These are phyloP conservation scores for Polydrusus pterygomalis DNA, from an alignment of 2,888 invertebrate species.

Conservation along the genomic window DNA sequence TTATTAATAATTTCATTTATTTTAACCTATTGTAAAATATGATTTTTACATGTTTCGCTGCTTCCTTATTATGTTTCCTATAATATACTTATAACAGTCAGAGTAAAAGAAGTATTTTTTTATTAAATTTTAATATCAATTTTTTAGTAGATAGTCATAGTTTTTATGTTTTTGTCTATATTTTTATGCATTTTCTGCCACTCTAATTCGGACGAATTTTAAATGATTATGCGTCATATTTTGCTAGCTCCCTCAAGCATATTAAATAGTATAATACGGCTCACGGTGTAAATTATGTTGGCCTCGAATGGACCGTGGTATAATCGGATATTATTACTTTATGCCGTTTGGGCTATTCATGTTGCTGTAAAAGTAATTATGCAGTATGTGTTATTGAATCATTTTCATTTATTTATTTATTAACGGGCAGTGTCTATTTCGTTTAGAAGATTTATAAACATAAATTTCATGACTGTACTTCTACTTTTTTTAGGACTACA, in stretches of 20 bases:
- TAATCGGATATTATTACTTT: not conserved
- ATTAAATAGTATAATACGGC: slow-evolving; percentile 19
- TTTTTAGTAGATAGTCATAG: too few relatives aligned
- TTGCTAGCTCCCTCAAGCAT: slow-evolving; percentile 25
- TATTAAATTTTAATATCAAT: too few relatives aligned
- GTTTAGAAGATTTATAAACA: not conserved
- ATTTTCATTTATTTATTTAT: too few relatives aligned
- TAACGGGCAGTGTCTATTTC: not conserved
- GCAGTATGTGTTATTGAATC: too few relatives aligned
- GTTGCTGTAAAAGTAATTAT: too few relatives aligned
- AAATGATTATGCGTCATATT: slow-evolving; percentile 28
- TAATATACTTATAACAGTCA: too few relatives aligned
- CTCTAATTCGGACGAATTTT: slow-evolving; percentile 22
- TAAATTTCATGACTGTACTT: not conserved
- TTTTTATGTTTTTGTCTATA: not conserved
- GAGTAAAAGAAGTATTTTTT: too few relatives aligned
- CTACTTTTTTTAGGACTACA: too few relatives aligned
- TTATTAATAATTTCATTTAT: too few relatives aligned
- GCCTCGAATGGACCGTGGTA: not conserved
- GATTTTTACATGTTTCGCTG: too few relatives aligned
- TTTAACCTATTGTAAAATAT: too few relatives aligned
- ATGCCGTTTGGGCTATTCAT: not conserved
- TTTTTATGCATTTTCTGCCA: not conserved
- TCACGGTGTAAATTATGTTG: not conserved
- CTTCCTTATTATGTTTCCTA: too few relatives aligned